phyloP scores from a whole-genome alignment of 2,888 invertebrate genomes.

The Drosophila diplacantha region DNA sequence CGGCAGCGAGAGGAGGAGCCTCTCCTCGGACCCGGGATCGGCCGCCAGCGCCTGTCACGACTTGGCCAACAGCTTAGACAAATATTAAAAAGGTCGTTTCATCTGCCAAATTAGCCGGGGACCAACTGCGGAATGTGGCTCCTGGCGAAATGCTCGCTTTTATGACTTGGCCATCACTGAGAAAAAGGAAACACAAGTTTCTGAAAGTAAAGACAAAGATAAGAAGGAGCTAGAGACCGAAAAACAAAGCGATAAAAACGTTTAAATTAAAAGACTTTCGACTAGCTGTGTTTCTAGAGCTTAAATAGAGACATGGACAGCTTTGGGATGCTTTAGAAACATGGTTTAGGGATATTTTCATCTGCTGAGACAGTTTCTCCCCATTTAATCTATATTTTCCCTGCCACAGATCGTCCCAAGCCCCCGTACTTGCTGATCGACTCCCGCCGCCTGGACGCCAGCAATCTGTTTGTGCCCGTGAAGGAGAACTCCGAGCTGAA shows the following conservation, averaged over 20 bases:
- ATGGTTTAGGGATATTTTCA: background rate
- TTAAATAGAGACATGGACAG: background rate
- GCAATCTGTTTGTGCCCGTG: conserved; percentile 92
- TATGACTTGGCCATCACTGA: conserved; percentile 4
- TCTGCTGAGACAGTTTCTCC: background rate
- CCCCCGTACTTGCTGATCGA: conserved; percentile 92
- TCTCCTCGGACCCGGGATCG: background rate
- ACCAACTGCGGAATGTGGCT: conserved; percentile 39
- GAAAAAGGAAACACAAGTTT: background rate
- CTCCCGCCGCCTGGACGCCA: conserved; percentile 89
- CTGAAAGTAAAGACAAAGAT: conserved; percentile 1
- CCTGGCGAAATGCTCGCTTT: conserved; percentile 20
- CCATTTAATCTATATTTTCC: conserved; percentile 47
- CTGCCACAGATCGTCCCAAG: conserved; percentile 85
- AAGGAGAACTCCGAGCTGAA: conserved; percentile 90
- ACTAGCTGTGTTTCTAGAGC: background rate
- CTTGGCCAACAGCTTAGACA: conserved; percentile 49
- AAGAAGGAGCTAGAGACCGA: background rate
- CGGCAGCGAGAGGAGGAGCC: background rate
- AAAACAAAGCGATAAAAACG: background rate
- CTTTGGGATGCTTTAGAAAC: background rate
- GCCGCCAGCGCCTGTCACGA: conserved; percentile 9
- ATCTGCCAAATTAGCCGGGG: conserved; percentile 54
- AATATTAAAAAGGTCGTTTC: conserved; percentile 52
- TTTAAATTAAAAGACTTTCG: background rate